Evolutionary conservation across 2,797 vertebrate genomes (phyloP).

Genomic region (Pelodytes ibericus): DNA sequence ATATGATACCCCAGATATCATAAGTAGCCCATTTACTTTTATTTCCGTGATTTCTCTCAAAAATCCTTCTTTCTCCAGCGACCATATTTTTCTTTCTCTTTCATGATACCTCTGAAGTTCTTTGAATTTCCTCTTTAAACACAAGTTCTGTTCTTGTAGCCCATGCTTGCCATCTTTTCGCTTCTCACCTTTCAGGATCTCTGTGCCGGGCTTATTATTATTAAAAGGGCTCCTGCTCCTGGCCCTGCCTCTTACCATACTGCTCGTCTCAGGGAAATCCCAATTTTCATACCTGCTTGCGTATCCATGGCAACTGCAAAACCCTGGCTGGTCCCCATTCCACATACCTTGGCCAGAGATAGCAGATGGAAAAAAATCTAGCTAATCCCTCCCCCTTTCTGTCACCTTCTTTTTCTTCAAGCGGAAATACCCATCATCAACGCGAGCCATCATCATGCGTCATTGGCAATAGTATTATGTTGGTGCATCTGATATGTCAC

Average conservation of each 20-base stretch:
- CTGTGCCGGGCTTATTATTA: slow-evolving; percentile 56
- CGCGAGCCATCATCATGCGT: slow-evolving; percentile 62
- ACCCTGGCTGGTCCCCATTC: slow-evolving; percentile 68
- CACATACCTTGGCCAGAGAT: slow-evolving; percentile 63
- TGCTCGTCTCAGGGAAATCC: slow-evolving; percentile 67
- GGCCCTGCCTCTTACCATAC: slow-evolving; percentile 59
- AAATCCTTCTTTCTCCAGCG: slow-evolving; percentile 73
- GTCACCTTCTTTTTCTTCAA: slow-evolving; percentile 18
- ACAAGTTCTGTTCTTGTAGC: slow-evolving; percentile 61
- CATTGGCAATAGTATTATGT: slow-evolving; percentile 56
- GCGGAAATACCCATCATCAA: slow-evolving; percentile 62
- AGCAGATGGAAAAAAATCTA: slow-evolving; percentile 51
- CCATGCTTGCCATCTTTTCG: slow-evolving; percentile 63
- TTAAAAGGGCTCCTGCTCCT: slow-evolving; percentile 67
- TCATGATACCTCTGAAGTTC: slow-evolving; percentile 71
- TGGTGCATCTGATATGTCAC: slow-evolving; percentile 64
- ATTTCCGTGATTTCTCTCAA: slow-evolving; percentile 79
- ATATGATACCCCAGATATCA: too few relatives aligned
- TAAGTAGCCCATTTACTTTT: slow-evolving; percentile 70
- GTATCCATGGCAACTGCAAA: slow-evolving; percentile 60
- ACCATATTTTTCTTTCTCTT: slow-evolving; percentile 75
- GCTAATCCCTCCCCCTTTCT: slow-evolving; percentile 16
- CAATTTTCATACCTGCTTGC: slow-evolving; percentile 66
- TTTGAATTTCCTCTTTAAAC: slow-evolving; percentile 73
- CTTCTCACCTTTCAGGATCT: slow-evolving; percentile 49